Conservation (phyloP, 2,888 invertebrate species). For the Drosophila neoperkinsi region DNA sequence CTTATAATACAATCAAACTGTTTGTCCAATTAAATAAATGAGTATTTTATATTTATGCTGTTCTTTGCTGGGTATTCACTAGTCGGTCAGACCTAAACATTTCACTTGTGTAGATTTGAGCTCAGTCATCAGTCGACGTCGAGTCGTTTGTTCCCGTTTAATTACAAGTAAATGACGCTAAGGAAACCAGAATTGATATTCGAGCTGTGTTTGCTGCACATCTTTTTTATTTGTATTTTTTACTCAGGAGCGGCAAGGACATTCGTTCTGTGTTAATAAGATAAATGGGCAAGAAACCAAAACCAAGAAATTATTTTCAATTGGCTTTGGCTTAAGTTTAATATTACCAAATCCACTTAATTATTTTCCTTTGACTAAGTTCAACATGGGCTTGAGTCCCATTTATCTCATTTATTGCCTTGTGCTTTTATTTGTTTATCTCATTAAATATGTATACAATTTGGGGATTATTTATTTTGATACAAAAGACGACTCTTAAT, state of each 20-base stretch:
- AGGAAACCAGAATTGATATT: slow-evolving; percentile 33
- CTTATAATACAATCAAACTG: rapidly evolving
- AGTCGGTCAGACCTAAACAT: slow-evolving; percentile 11
- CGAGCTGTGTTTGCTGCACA: slow-evolving; percentile 17
- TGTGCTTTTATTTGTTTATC: neutral
- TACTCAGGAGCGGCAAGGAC: neutral
- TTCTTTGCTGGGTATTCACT: neutral
- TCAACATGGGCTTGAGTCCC: neutral
- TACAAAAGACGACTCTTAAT: neutral
- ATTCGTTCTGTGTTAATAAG: neutral
- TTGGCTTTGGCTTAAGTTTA: slow-evolving; percentile 12
- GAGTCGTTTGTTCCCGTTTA: slow-evolving; percentile 48
- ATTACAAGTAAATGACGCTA: slow-evolving; percentile 46
- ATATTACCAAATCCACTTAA: slow-evolving; percentile 11
- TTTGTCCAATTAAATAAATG: neutral
- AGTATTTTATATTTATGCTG: neutral
- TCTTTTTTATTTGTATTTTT: neutral
- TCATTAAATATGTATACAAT: neutral
- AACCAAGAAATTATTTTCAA: slow-evolving; percentile 36
- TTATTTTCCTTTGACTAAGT: slow-evolving; percentile 23
- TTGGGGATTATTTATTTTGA: neutral
- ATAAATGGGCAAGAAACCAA: slow-evolving; percentile 15
- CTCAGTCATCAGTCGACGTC: slow-evolving; percentile 34
- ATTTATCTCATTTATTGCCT: neutral
- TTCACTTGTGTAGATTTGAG: slow-evolving; percentile 31